Evolutionary conservation across 2,113 vertebrate species (phyloP).

Genomic region (Eonycteris spelaea): DNA sequence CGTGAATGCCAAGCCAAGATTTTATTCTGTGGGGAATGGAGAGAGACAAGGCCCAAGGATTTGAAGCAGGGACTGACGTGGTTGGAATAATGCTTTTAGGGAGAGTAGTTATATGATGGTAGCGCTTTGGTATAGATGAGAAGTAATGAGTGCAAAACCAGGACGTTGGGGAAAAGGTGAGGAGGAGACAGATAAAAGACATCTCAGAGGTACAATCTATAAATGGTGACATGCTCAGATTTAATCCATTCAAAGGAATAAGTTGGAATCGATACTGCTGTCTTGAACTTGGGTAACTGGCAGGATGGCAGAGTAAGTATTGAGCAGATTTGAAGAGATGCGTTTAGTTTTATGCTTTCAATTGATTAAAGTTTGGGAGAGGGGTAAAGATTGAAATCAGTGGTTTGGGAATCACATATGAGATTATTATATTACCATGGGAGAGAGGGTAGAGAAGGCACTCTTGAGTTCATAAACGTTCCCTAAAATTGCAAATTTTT

Average conservation of each 20-base stretch:
- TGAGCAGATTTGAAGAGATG: not conserved
- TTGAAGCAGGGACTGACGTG: not conserved
- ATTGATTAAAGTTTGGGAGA: not conserved
- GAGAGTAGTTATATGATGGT: not conserved
- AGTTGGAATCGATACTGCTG: not conserved
- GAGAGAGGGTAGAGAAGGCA: not conserved
- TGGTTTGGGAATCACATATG: not conserved
- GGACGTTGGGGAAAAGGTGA: not conserved
- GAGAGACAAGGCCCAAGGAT: not conserved
- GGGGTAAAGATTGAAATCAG: not conserved
- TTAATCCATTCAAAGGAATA: not conserved
- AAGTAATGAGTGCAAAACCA: not conserved
- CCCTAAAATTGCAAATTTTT: not conserved
- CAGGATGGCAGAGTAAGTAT: not conserved
- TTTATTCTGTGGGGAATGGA: not conserved
- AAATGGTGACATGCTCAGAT: not conserved
- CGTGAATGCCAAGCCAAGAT: not conserved
- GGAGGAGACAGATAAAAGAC: not conserved
- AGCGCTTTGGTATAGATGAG: not conserved
- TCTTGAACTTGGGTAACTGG: not conserved
- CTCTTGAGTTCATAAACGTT: not conserved
- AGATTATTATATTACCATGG: not conserved
- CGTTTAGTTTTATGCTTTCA: constrained; percentile 6
- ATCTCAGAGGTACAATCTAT: not conserved
- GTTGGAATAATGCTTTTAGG: not conserved